Evolutionary conservation across 2,888 invertebrate genomes (phyloP), one percentile per base, ranked within the genome.

Genomic region (Neocrepidodera transversa): DNA sequence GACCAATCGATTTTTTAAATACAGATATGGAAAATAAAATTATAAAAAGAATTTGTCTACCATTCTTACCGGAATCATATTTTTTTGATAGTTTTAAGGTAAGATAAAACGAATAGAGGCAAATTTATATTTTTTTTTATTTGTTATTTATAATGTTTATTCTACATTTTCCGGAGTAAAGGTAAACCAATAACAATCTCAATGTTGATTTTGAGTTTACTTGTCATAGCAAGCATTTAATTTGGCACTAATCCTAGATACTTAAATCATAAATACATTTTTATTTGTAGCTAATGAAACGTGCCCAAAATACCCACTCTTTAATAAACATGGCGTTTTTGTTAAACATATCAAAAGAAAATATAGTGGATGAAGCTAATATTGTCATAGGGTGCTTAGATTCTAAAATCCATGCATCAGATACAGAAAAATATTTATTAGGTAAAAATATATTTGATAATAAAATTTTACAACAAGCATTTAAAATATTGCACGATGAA

Each of bases 251-350:
- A n/a, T n/a, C n/a, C n/a, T n/a, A n/a, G n/a, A n/a, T n/a, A n/a
- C n/a, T n/a, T n/a, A n/a, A n/a, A n/a, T n/a, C n/a, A n/a, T n/a
- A n/a, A n/a, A n/a, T n/a, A n/a, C n/a, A n/a, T 30, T 40, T 26
- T 7, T 7, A 13, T 55, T 76, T 81, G 58, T 67, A 90, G 89
- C 84, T 91, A 51, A 87, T 88, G 83, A 85, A 87, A 2, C 80
- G 89, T 52, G 82, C 87, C 2, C 88, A 88, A 78, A 89, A 88
- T 69, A 86, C 89, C 0, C 89, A 88, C 66, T 90, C 90, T 0
- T 84, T 87, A 68, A 87, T 92, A 0, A 90, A 90, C 68, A 88
- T 87, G 17, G 91, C 85, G 2, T 90, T 91, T 72, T 77, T 87
- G 0, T 84, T 89, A 58, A 82, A 85, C 71, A 74, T 90, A 38